A percentile compares a stretch with the other conserved stretches of the same genome.
Evolutionary conservation across 2,797 vertebrate species (phyloP).

Genomic region (Sebastes itinus): DNA sequence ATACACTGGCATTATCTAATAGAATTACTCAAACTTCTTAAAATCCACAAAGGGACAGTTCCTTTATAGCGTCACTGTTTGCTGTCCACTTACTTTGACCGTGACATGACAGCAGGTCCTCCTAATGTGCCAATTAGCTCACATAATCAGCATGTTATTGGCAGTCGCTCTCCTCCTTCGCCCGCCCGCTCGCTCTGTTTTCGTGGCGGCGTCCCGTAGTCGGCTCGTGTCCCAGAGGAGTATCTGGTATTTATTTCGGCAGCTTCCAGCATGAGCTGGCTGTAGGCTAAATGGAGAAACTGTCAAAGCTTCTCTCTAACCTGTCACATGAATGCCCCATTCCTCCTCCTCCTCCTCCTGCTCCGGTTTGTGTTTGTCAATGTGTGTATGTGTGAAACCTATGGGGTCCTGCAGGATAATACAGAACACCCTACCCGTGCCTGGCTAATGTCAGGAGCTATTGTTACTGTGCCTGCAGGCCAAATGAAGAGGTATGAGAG

Average conservation of each 20-base stretch:
- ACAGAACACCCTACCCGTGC: constrained; percentile 55
- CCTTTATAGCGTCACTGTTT: not conserved
- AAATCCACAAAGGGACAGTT: not conserved
- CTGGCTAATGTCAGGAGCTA: constrained; percentile 75
- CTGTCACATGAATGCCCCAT: constrained; percentile 67
- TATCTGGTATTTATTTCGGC: constrained; percentile 75
- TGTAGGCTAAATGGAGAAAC: constrained; percentile 76
- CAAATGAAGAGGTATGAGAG: constrained; percentile 69
- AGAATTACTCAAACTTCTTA: not conserved
- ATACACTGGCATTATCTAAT: not conserved
- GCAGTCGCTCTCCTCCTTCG: constrained; percentile 35
- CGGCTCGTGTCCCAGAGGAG: constrained; percentile 65
- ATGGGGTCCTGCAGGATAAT: constrained; percentile 63
- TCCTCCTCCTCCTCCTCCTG: constrained; percentile 1
- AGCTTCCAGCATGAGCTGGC: constrained; percentile 65
- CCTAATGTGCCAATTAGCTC: constrained; percentile 65
- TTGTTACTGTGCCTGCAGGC: constrained; percentile 70
- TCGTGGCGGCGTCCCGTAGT: constrained; percentile 58
- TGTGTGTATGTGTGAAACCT: constrained; percentile 53
- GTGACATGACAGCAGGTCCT: constrained; percentile 38
- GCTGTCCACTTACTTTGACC: constrained; percentile 23
- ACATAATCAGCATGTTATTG: constrained; percentile 61
- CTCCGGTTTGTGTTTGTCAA: constrained; percentile 30
- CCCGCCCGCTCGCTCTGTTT: constrained; percentile 43
- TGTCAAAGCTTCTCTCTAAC: constrained; percentile 77